Base-by-base conservation (phyloP, 1,140 invertebrate genomes). In the Ceratina calcarata region DNA sequence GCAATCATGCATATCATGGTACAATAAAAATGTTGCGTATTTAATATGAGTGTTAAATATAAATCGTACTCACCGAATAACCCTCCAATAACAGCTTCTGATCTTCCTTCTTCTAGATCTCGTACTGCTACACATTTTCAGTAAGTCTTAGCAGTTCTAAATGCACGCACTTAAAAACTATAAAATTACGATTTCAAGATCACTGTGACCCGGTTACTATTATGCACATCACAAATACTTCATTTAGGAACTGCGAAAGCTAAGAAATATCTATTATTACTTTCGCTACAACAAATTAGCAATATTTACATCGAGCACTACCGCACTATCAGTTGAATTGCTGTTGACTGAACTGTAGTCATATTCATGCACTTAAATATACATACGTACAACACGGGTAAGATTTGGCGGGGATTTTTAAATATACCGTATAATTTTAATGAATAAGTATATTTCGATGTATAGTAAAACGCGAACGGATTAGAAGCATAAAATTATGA, bases 1-100 rank as follows among this genome's bases (percentile, higher is more conserved):
- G 49, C 53, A 73, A 73, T 55, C 60, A 32, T 73, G 71, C 71
- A 73, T 73, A 73, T 73, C 71, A 73, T 73, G 24, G 60, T 73
- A 64, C 71, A 73, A 73, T 73, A 73, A 73, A 73, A 49, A 73
- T 64, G 71, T 73, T 73, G 64, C 20, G 60, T 64, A 73, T 64
- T 73, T 73, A 73, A 73, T 13, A 64, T 53, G 24, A 49, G 57
- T 53, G 45, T 73, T 64, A n/a, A 73, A 24, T 73, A 18, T 73
- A 18, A 64, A 32, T 73, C 18, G 60, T 73, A 64, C 45, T 64
- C 24, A 53, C 18, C 45, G 8, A 73, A 73, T 18, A 0, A 64
- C 27, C 71, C 71, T 64, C 18, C 8, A 20, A 55, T 2, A 69
- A 69, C 12, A 4, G 27, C 27, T 57, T 49, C 18, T 16, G 3